Conservation (phyloP, 2,797 vertebrate genomes). For the Anolis apletophallus region DNA sequence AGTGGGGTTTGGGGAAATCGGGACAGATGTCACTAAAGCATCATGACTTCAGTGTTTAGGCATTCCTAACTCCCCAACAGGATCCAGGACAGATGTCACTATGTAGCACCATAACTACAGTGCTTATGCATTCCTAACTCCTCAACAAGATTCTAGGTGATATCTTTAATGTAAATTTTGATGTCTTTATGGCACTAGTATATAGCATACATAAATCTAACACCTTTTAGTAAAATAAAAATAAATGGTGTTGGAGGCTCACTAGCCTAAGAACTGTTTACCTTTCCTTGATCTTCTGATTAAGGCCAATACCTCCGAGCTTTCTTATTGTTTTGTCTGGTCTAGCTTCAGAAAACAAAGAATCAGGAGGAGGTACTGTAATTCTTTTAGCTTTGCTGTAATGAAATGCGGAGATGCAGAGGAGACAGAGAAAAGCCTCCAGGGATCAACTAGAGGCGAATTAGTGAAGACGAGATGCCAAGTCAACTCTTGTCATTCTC, state of each 20-base stretch:
- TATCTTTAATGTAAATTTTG: background rate
- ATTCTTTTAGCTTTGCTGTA: background rate
- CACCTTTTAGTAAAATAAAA: background rate
- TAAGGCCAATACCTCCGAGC: constrained; percentile 25
- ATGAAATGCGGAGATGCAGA: constrained; percentile 15
- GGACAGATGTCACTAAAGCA: background rate
- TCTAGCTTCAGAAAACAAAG: constrained; percentile 51
- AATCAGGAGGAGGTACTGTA: constrained; percentile 38
- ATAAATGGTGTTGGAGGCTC: accelerated
- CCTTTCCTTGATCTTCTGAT: background rate
- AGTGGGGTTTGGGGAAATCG: too few relatives aligned
- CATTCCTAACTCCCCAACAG: too few relatives aligned
- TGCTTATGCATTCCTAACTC: too few relatives aligned
- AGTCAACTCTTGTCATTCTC: background rate
- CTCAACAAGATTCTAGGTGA: too few relatives aligned
- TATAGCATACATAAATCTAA: background rate
- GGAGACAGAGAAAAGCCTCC: constrained; percentile 47
- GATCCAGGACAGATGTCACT: background rate
- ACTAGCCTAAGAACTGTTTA: accelerated
- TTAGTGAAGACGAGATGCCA: constrained; percentile 34
- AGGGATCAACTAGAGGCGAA: constrained; percentile 41
- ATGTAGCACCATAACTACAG: background rate
- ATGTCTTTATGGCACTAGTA: background rate
- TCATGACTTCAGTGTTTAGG: too few relatives aligned
- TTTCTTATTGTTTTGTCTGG: constrained; percentile 56